Percentiles rank a stretch among this genome's conserved stretches.
Evolutionary conservation across 1,140 invertebrate species (phyloP).

Genomic region (Doryteuthis pealeii): DNA sequence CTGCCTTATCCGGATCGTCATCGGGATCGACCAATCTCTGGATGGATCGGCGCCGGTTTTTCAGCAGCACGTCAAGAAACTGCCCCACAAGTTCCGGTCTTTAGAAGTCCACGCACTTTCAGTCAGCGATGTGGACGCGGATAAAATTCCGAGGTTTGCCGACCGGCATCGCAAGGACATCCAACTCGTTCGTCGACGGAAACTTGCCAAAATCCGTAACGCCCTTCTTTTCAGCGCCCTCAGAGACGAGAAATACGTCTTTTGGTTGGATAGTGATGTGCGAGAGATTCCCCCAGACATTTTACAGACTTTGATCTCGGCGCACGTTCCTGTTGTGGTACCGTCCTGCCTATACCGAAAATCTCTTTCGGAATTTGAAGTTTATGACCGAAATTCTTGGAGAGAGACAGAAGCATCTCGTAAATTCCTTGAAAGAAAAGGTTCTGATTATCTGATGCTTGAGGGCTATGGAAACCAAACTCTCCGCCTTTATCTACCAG

Average conservation of each 20-base stretch:
- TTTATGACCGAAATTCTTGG: conserved; percentile 32
- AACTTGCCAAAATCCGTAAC: conserved; percentile 26
- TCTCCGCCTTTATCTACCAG: conserved; percentile 15
- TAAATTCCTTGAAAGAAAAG: neutral
- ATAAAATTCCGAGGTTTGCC: neutral
- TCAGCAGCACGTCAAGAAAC: neutral
- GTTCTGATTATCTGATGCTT: conserved; percentile 21
- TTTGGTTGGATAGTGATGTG: conserved; percentile 32
- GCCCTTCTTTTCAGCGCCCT: conserved; percentile 20
- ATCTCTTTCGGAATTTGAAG: neutral
- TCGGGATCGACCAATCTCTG: neutral
- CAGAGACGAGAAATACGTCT: conserved; percentile 21
- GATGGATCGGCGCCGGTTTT: neutral
- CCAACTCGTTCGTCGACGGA: conserved; percentile 21
- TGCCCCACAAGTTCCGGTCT: neutral
- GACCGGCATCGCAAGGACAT: conserved; percentile 13
- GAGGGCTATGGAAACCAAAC: conserved; percentile 25
- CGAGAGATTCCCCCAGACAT: conserved; percentile 20
- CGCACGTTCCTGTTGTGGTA: conserved; percentile 20
- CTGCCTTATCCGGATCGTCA: neutral
- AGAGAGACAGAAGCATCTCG: conserved; percentile 22
- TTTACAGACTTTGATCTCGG: conserved; percentile 22
- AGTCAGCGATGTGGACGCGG: neutral
- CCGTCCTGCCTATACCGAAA: conserved; percentile 25
- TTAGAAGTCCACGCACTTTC: neutral